These are phyloP conservation scores for Prietella phreatophila DNA, from an alignment of 2,113 vertebrate species.

Conservation along the genomic window DNA sequence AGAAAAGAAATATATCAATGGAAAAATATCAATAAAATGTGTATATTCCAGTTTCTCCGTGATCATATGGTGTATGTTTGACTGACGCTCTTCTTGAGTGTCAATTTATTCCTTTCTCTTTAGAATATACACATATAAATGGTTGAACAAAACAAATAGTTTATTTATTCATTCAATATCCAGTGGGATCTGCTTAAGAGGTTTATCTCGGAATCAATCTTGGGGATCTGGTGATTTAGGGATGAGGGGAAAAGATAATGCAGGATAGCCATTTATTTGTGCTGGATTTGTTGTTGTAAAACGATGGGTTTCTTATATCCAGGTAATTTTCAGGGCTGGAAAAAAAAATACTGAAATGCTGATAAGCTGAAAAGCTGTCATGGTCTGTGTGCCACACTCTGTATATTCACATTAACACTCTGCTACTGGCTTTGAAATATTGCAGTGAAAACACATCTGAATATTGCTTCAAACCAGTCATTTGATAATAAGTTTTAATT, in stretches of 20 bases:
- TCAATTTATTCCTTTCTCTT: not conserved
- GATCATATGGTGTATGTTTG: not conserved
- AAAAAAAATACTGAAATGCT: not conserved
- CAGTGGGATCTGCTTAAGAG: not conserved
- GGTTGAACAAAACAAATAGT: not conserved
- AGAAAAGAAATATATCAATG: not conserved
- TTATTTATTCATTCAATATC: not conserved
- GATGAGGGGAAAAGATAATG: not conserved
- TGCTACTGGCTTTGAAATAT: not conserved
- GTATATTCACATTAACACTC: not conserved
- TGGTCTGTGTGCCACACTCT: not conserved
- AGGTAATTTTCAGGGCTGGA: not conserved
- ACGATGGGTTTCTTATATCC: not conserved
- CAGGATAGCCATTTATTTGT: not conserved
- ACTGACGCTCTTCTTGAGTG: not conserved
- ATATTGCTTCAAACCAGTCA: not conserved
- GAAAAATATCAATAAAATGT: not conserved
- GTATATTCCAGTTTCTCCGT: no score
- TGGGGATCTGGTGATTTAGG: not conserved
- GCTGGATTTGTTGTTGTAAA: slow-evolving; percentile 16
- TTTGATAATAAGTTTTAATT: not conserved
- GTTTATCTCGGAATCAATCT: slow-evolving; percentile 28
- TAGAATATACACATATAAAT: not conserved
- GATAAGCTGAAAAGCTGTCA: not conserved
- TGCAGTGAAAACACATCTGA: not conserved